A percentile compares a stretch with the other conserved stretches of the same genome.
Conservation (phyloP, 2,797 vertebrate genomes). For the Ptychobarbus kaznakovi region DNA sequence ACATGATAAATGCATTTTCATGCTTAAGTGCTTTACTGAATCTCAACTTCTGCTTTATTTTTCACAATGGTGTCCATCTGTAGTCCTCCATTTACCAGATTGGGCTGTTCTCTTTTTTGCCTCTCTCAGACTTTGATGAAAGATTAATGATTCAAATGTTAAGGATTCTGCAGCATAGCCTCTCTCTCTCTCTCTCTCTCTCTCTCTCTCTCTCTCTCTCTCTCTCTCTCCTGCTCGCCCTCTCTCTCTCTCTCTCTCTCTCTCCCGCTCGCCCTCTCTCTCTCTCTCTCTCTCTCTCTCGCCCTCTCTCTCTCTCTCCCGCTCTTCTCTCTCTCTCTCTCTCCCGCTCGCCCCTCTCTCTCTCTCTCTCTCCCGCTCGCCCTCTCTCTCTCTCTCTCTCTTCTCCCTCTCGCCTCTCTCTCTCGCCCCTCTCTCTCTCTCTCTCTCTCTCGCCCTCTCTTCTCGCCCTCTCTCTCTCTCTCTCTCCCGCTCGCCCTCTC, state of each 20-base stretch:
- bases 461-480: too few relatives aligned
- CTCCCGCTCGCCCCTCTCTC: too few relatives aligned
- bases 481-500: too few relatives aligned
- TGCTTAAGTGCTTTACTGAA: constrained; percentile 27
- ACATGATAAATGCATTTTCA: constrained; percentile 10
- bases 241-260: neutral
- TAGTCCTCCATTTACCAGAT: constrained; percentile 17
- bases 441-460: too few relatives aligned
- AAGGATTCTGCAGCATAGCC: constrained; percentile 54
- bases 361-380: neutral
- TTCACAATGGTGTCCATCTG: constrained; percentile 43
- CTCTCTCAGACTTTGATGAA: constrained; percentile 60
- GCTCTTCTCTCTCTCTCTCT: too few relatives aligned
- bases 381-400: too few relatives aligned
- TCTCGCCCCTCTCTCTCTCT: too few relatives aligned
- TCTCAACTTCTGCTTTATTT: constrained; percentile 34
- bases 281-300: neutral
- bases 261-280: neutral
- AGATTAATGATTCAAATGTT: constrained; percentile 61
- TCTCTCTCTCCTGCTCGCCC: too few relatives aligned
- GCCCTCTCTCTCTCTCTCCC: neutral
- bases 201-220: too few relatives aligned
- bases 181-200: too few relatives aligned
- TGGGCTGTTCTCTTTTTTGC: constrained; percentile 44
- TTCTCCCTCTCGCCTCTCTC: too few relatives aligned